These are phyloP conservation scores for Aleiodes leptofemur DNA, from an alignment of 2,888 invertebrate species.

Conservation along the genomic window DNA sequence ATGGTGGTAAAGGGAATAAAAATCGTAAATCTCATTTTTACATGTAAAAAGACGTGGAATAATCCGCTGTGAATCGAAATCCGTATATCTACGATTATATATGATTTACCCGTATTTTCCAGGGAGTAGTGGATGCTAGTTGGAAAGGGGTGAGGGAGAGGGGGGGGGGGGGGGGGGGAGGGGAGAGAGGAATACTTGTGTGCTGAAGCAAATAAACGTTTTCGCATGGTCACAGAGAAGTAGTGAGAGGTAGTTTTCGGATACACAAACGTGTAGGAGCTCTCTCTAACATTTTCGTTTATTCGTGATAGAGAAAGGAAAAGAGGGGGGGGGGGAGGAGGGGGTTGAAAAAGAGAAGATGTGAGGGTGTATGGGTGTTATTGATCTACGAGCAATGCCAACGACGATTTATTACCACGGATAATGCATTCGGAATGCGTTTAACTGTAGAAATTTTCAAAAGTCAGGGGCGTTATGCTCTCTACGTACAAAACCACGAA, in stretches of 20 bases:
- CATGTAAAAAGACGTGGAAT: conserved; percentile 38
- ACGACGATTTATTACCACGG: conserved; percentile 68
- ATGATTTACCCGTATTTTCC: conserved; percentile 50
- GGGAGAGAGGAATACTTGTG: conserved; percentile 49
- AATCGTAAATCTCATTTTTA: conserved; percentile 47
- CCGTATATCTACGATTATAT: conserved; percentile 36
- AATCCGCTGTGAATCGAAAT: conserved; percentile 46
- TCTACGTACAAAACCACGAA: conserved; percentile 55
- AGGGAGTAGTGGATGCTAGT: conserved; percentile 24
- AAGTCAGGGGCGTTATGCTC: conserved; percentile 49
- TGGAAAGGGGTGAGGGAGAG: conserved; percentile 8
- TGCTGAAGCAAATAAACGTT: conserved; percentile 62
- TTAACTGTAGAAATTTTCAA: conserved; percentile 64
- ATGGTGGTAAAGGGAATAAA: conserved; percentile 23
- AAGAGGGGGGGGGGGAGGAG: background rate
- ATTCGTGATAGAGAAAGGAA: conserved; percentile 20
- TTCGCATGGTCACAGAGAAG: conserved; percentile 39
- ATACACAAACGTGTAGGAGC: conserved; percentile 3
- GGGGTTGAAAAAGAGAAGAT: background rate
- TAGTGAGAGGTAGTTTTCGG: conserved; percentile 28
- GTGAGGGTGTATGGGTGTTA: conserved; percentile 60
- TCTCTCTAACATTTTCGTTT: conserved; percentile 44
- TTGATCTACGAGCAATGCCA: conserved; percentile 69
- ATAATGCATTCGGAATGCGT: conserved; percentile 72
- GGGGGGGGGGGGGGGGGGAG: conserved; percentile 47